Conservation (phyloP, 1,140 invertebrate genomes). For the Diachasmimorpha longicaudata region DNA sequence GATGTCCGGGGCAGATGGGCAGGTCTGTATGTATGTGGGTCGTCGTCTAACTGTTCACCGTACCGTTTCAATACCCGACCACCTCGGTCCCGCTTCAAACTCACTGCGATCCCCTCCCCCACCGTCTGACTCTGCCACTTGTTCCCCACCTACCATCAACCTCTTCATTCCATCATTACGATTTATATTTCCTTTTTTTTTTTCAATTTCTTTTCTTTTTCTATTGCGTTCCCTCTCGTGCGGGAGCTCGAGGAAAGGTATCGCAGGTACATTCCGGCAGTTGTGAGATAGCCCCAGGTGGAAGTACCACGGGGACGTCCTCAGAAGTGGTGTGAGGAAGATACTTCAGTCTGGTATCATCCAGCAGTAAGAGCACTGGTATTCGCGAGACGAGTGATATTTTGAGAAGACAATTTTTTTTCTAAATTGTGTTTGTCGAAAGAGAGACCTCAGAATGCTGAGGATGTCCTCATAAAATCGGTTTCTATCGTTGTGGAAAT, state of each 20-base stretch:
- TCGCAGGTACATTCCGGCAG: background rate
- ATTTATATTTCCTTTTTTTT: background rate
- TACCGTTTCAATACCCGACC: constrained; percentile 43
- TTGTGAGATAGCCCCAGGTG: background rate
- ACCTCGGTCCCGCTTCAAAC: constrained; percentile 12
- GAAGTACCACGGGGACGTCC: background rate
- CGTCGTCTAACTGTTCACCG: constrained; percentile 53
- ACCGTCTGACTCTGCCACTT: constrained; percentile 3
- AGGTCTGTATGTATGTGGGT: constrained; percentile 45
- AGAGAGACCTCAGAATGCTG: too few species aligned
- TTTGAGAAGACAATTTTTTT: background rate
- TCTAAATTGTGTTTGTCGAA: too few species aligned
- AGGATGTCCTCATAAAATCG: too few species aligned
- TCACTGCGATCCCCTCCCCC: background rate
- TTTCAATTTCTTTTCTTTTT: background rate
- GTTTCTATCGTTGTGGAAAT: too few species aligned
- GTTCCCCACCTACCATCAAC: background rate
- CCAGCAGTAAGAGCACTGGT: background rate
- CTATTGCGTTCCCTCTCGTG: constrained; percentile 8
- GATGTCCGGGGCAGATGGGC: constrained; percentile 40
- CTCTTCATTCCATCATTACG: background rate
- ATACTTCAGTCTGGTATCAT: background rate
- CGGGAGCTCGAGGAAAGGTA: background rate
- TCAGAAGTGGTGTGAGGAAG: background rate
- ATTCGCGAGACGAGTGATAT: background rate